These are phyloP conservation scores for Tipula lateralis DNA, from an alignment of 2,888 invertebrate genomes.

Conservation along the genomic window DNA sequence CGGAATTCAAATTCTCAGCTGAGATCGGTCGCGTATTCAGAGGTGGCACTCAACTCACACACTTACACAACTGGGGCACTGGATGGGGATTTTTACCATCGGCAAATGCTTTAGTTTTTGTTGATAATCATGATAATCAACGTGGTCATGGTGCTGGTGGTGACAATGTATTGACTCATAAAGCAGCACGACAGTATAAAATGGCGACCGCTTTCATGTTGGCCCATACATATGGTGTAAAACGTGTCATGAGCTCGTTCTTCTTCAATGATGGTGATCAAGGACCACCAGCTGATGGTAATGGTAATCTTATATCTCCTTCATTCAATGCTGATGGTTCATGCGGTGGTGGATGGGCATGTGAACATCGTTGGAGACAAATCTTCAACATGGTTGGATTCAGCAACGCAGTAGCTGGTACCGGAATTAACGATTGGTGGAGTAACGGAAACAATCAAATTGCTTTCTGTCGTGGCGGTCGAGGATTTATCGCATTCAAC, in stretches of 20 bases:
- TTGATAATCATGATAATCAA: slow-evolving; percentile 82
- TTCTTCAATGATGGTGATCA: slow-evolving; percentile 51
- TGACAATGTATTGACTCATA: slow-evolving; percentile 55
- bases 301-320: slow-evolving; percentile 51
- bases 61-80: slow-evolving; percentile 49
- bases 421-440: slow-evolving; percentile 63
- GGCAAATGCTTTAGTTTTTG: slow-evolving; percentile 60
- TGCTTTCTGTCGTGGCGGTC: slow-evolving; percentile 68
- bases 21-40: slow-evolving; percentile 56
- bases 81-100: slow-evolving; percentile 51
- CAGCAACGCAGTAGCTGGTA: slow-evolving; percentile 58
- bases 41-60: slow-evolving; percentile 55
- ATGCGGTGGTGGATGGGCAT: slow-evolving; percentile 67
- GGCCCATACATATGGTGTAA: slow-evolving; percentile 69
- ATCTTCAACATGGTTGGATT: slow-evolving; percentile 70
- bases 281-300: slow-evolving; percentile 54
- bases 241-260: slow-evolving; percentile 77
- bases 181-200: slow-evolving; percentile 58
- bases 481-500: slow-evolving; percentile 68
- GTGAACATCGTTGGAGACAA: slow-evolving; percentile 74
- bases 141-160: slow-evolving; percentile 53
- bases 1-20: slow-evolving; percentile 56
- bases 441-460: slow-evolving; percentile 70
- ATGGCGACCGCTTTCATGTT: slow-evolving; percentile 70
- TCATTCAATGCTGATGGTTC: slow-evolving; percentile 56